Conservation (phyloP, 2,113 vertebrate species). For the Cebidichthys violaceus region DNA sequence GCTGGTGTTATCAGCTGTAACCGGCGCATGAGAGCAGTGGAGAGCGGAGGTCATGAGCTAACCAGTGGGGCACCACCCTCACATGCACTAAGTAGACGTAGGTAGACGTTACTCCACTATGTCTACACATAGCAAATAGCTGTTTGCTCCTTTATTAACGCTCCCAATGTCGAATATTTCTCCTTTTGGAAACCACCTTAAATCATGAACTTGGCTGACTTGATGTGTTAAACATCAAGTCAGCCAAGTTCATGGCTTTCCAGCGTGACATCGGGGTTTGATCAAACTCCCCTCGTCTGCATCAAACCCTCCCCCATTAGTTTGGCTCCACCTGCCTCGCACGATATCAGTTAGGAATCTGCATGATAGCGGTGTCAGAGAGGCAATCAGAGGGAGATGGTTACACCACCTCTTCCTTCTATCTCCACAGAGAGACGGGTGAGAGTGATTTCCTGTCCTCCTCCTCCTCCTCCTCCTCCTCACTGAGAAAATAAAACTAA, state of each 20-base stretch:
- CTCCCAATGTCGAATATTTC: background rate
- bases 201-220: no score
- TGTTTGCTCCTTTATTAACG: background rate
- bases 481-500: constrained; percentile 60
- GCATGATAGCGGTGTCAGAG: constrained; percentile 43
- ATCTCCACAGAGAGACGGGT: constrained; percentile 38
- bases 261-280: constrained; percentile 38
- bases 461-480: constrained; percentile 35
- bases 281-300: constrained; percentile 26
- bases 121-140: no score
- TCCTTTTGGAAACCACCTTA: background rate
- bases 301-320: constrained; percentile 5
- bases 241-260: constrained; percentile 3
- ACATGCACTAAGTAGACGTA: no score
- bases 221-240: constrained; percentile 11
- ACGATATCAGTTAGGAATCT: constrained; percentile 49
- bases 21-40: no score
- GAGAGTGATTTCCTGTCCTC: constrained; percentile 51
- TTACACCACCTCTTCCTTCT: background rate
- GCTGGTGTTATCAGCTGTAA: no score
- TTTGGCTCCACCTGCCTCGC: constrained; percentile 37
- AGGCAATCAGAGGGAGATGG: constrained; percentile 50
- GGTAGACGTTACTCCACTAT: no score
- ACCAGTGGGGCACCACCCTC: no score
- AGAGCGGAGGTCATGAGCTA: no score